phyloP scores from a whole-genome alignment of 2,888 invertebrate genomes.

The Chaitophorus viminalis region DNA sequence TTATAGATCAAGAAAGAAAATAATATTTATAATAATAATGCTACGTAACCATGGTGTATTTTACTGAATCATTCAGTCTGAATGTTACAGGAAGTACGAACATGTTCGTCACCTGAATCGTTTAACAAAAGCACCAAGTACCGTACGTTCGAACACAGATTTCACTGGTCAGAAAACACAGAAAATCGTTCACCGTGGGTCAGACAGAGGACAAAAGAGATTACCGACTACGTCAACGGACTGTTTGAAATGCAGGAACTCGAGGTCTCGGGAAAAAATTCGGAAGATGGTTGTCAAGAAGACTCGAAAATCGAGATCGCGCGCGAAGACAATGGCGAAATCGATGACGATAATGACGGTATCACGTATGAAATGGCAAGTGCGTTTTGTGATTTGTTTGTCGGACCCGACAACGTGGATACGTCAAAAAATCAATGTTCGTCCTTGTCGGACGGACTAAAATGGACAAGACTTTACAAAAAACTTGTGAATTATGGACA shows the following conservation, averaged over 20 bases:
- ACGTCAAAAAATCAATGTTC: neutral
- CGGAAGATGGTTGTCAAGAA: neutral
- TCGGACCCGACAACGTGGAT: too few relatives aligned
- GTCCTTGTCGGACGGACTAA: neutral
- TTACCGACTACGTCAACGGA: neutral
- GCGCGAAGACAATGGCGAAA: neutral
- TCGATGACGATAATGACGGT: neutral
- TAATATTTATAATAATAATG: too few relatives aligned
- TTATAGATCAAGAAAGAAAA: too few relatives aligned
- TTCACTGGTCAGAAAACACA: slow-evolving; percentile 37
- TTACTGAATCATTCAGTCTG: too few relatives aligned
- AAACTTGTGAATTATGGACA: neutral
- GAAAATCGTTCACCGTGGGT: slow-evolving; percentile 41
- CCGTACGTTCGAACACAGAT: neutral
- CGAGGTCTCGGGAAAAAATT: neutral
- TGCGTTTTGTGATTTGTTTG: neutral
- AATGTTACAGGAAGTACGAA: neutral
- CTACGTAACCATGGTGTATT: too few relatives aligned
- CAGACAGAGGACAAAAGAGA: slow-evolving; percentile 9
- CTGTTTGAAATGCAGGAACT: neutral
- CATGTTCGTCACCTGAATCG: too few relatives aligned
- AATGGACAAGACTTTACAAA: slow-evolving; percentile 27
- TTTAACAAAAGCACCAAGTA: neutral
- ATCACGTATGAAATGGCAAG: slow-evolving; percentile 12
- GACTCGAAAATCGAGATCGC: neutral